Base-by-base conservation (phyloP, 2,888 invertebrate genomes). In the Conops quadrifasciatus region DNA sequence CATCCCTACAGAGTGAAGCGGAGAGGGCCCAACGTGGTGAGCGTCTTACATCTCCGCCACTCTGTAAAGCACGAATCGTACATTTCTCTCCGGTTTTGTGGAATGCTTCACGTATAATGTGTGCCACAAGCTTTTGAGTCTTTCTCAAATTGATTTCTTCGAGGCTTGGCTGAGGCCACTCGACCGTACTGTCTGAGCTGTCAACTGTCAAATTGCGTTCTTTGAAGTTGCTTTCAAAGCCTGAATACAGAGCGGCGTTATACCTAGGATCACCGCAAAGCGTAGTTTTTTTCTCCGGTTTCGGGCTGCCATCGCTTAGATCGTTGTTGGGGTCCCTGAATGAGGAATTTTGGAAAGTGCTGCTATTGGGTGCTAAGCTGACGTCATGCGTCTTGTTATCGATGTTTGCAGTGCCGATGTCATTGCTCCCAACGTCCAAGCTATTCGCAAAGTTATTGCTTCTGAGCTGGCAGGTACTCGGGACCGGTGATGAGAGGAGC, bases 31-130 rank as follows among this genome's bases (percentile, higher is more conserved):
- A 2, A 24, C 19, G 19, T 53, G 53, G 19, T 24, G 1, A 1
- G 16, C 45, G 64, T 21, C 21, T 43, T n/a, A 21, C 16, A 15
- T 64, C 47, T 47, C 15, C 26, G 16, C 47, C 28, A 13, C 2
- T 51, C 28, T 49, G 24, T 4, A 3, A 28, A n/a, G 26, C 15
- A 1, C n/a, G 11, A 7, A 24, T 26, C 51, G 58, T n/a, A 15
- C 58, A 67, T 16, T 58, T 58, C n/a, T 45, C 15, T 2, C 58
- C 47, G 26, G 67, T 26, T 19, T 43, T 67, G 24, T 67, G 24
- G 15, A 67, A 67, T 21, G 67, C 67, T 21, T 67, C 67, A 16
- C 67, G 67, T 43, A 67, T 67, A 28, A 67, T 67, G 16, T 45
- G 67, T 9, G 36, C 30, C 13, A 67, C 67, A 13, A 67, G 67